Conservation (phyloP, 2,888 invertebrate species). For the Fragum sueziense region DNA sequence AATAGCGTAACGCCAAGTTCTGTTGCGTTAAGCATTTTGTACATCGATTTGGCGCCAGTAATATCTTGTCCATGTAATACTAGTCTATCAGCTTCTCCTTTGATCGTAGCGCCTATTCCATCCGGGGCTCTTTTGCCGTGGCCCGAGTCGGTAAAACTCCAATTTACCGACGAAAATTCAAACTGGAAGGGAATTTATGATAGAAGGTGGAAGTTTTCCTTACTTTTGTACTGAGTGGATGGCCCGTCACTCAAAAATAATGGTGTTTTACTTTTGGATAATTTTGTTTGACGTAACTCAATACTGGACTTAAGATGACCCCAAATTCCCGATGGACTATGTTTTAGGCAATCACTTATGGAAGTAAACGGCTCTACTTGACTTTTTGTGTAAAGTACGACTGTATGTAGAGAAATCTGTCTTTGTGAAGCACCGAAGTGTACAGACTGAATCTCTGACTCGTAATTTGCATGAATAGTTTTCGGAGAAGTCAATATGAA, state of each 20-base stretch:
- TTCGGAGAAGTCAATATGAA: constrained; percentile 5
- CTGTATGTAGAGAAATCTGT: constrained; percentile 6
- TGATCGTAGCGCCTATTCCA: too few species aligned
- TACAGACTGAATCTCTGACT: constrained; percentile 1
- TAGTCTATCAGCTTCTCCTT: too few species aligned
- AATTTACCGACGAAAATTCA: too few species aligned
- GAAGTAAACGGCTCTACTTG: not conserved
- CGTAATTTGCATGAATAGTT: not conserved
- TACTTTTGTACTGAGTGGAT: constrained; percentile 5
- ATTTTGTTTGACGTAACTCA: not conserved
- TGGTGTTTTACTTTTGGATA: too few species aligned
- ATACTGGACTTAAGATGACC: not conserved
- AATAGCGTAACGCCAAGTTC: constrained; percentile 13
- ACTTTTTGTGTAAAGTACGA: not conserved
- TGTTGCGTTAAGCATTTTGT: not conserved
- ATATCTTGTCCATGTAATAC: constrained; percentile 42
- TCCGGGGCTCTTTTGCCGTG: too few species aligned
- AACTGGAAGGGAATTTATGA: too few species aligned
- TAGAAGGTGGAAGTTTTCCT: too few species aligned
- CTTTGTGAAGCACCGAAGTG: constrained; percentile 21
- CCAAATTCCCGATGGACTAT: constrained; percentile 12
- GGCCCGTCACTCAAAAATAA: not conserved
- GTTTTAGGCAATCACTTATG: not conserved
- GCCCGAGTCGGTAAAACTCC: too few species aligned
- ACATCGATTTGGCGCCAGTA: constrained; percentile 21